These are phyloP conservation scores for Lethrus apterus DNA, from an alignment of 1,140 invertebrate species.

Conservation along the genomic window DNA sequence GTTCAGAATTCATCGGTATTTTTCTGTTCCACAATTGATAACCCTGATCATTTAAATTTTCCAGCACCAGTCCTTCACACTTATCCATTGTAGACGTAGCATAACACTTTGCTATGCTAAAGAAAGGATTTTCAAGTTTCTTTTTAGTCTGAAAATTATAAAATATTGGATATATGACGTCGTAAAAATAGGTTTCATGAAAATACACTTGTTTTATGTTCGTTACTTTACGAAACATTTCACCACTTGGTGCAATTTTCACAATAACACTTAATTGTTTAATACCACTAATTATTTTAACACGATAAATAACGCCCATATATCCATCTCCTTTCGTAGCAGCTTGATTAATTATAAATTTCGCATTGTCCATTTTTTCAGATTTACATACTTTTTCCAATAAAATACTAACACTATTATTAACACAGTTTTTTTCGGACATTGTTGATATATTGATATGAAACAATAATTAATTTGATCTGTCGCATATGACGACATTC, in stretches of 20 bases:
- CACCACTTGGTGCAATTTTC: background rate
- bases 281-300: background rate
- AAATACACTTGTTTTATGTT: background rate
- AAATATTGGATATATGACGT: background rate
- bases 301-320: background rate
- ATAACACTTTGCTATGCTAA: constrained; percentile 39
- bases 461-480: too few relatives aligned
- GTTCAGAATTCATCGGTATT: constrained; percentile 37
- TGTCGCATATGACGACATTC: too few relatives aligned
- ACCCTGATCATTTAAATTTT: constrained; percentile 43
- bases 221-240: background rate
- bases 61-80: constrained; percentile 45
- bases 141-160: background rate
- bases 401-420: too few relatives aligned
- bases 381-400: background rate
- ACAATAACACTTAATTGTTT: background rate
- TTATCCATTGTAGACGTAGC: constrained; percentile 34
- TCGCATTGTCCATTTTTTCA: background rate
- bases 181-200: background rate
- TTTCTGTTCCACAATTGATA: constrained; percentile 43
- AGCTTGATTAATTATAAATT: background rate
- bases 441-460: too few relatives aligned
- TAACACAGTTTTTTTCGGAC: too few relatives aligned
- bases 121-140: constrained; percentile 20
- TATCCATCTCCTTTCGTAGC: background rate